Evolutionary conservation across 2,113 vertebrate species (phyloP).

Genomic region (Mixornis gularis): DNA sequence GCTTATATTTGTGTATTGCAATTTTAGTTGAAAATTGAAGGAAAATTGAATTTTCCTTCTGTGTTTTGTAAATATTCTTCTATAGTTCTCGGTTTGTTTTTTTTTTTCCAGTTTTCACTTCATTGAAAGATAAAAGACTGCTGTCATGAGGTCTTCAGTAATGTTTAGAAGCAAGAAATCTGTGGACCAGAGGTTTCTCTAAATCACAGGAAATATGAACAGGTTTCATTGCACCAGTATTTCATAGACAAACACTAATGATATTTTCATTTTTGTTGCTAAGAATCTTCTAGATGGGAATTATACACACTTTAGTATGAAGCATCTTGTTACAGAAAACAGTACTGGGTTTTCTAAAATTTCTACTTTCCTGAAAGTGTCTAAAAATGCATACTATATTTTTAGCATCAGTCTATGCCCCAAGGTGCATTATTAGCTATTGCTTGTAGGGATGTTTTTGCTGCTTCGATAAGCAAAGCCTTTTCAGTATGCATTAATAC

Average conservation of each 20-base stretch:
- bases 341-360: neutral
- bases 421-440: neutral
- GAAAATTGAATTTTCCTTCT: neutral
- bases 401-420: neutral
- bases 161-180: neutral
- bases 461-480: conserved; percentile 1
- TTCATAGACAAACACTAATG: neutral
- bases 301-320: neutral
- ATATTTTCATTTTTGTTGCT: neutral
- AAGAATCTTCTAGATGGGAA: neutral
- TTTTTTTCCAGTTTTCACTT: neutral
- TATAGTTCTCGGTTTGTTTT: neutral
- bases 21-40: neutral
- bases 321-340: neutral
- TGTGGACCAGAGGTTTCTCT: neutral
- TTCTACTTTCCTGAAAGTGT: neutral
- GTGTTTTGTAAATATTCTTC: neutral
- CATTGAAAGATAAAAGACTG: neutral
- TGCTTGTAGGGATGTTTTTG: neutral
- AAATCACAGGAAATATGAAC: neutral
- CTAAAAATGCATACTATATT: neutral
- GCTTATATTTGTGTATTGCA: neutral
- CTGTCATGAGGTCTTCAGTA: neutral
- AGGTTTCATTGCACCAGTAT: neutral
- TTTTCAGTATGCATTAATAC: conserved; percentile 20